Evolutionary conservation across 2,888 invertebrate species (phyloP).

Genomic region (Philereme vetulata): DNA sequence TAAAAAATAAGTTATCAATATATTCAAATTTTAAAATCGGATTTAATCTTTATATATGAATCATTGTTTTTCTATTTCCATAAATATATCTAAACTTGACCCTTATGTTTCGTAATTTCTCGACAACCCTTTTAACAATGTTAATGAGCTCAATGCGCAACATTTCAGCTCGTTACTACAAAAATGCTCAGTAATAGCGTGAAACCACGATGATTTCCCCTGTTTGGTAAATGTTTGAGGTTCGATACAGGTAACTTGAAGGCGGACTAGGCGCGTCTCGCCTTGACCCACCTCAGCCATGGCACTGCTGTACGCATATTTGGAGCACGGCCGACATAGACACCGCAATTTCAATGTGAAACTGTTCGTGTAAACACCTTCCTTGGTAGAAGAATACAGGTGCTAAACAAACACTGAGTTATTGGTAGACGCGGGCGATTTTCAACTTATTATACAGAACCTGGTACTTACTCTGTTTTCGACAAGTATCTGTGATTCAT

Average conservation of each 20-base stretch:
- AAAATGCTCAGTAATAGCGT: neutral
- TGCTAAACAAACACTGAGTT: neutral
- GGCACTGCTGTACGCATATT: conserved; percentile 21
- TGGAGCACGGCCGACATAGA: conserved; percentile 23
- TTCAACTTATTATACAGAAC: neutral
- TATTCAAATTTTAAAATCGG: neutral
- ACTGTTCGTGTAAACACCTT: neutral
- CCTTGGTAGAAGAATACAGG: neutral
- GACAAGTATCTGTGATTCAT: too few species aligned
- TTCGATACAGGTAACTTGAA: conserved; percentile 15
- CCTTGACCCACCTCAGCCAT: conserved; percentile 20
- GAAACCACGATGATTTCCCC: conserved; percentile 4
- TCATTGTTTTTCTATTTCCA: neutral
- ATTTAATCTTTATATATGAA: neutral
- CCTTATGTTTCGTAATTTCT: neutral
- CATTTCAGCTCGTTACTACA: neutral
- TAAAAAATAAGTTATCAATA: too few species aligned
- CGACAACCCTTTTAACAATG: neutral
- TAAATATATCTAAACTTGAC: conserved; percentile 1
- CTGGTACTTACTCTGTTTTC: too few species aligned
- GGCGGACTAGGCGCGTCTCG: conserved; percentile 16
- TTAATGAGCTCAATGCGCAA: conserved; percentile 4
- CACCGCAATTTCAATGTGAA: conserved; percentile 17
- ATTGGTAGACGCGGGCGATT: neutral
- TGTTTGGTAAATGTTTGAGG: conserved; percentile 9